Evolutionary conservation across 2,113 vertebrate species (phyloP), one percentile per base, ranked within the genome.

Genomic region (Rafetus swinhoei): DNA sequence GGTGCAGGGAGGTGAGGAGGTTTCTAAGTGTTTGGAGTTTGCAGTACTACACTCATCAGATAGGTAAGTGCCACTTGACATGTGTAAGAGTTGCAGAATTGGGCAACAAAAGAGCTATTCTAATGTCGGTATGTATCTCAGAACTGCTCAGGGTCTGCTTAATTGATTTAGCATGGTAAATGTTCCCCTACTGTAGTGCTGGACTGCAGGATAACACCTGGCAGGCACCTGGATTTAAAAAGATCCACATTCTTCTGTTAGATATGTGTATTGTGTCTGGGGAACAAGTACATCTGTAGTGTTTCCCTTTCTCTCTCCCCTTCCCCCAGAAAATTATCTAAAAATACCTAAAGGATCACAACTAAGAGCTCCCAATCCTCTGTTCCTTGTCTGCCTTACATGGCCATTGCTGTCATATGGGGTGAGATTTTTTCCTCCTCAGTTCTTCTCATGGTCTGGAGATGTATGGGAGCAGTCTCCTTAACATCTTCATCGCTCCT

Each of bases 271-370:
- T 0, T 87, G 83, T 84, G 82, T 95, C 84, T 59, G 59, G 24
- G 74, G 72, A 87, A 53, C 62, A 95, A 95, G 92, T 90, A 74
- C 60, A 87, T 93, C 84, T 89, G 84, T 91, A 93, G 65, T 80
- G 92, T 96, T 94, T 16, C 32, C 65, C 65, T 4, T 35, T 21
- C 18, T 35, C 15, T n/a, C 22, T 5, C 92, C 56, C 92, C 3
- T 1, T 14, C 69, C 35, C n/a, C 27, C 77, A 54, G 39, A 22
- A 95, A 65, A 19, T 59, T 3, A 89, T 95, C 82, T 90, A 87
- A 94, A 95, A 96, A 87, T 39, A 89, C 59, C 59, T 79, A 21
- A 39, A 11, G 0, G 2, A 84, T 94, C 92, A 94, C 79, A 82
- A 82, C 57, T 74, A 53, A 65, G 55, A 12, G 79, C 57, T 82